phyloP scores from a whole-genome alignment of 2,888 invertebrate genomes.

The Spilosoma lubricipeda region DNA sequence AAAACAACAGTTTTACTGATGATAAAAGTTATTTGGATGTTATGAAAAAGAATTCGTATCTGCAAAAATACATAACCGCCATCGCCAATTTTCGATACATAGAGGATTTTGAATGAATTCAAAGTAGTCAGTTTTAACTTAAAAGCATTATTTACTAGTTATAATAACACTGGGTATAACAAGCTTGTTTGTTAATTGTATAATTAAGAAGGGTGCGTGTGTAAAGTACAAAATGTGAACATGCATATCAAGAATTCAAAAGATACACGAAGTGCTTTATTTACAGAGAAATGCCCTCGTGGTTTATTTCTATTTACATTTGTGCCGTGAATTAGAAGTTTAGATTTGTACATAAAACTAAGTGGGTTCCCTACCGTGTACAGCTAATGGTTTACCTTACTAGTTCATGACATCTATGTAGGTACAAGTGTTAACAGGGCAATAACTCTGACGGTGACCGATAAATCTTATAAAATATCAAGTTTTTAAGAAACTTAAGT shows the following conservation, averaged over 20 bases:
- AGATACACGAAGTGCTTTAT: too few relatives aligned
- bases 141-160: not conserved
- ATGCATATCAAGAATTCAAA: not conserved
- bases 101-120: not conserved
- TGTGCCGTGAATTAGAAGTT: not conserved
- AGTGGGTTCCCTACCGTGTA: not conserved
- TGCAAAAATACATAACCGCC: not conserved
- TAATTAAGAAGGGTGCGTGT: not conserved
- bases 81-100: not conserved
- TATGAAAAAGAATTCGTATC: too few relatives aligned
- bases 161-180: not conserved
- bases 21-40: too few relatives aligned
- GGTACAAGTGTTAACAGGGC: not conserved
- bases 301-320: not conserved
- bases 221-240: not conserved
- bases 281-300: not conserved
- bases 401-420: not conserved
- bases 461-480: not conserved
- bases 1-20: not conserved
- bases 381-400: not conserved
- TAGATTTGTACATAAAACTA: slow-evolving; percentile 5
- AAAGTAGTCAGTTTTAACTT: not conserved
- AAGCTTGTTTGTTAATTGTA: not conserved
- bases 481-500: not conserved
- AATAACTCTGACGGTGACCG: not conserved